Evolutionary conservation across 23 tunicate species (phyloP).

Genomic region (Aplidium turbinatum): DNA sequence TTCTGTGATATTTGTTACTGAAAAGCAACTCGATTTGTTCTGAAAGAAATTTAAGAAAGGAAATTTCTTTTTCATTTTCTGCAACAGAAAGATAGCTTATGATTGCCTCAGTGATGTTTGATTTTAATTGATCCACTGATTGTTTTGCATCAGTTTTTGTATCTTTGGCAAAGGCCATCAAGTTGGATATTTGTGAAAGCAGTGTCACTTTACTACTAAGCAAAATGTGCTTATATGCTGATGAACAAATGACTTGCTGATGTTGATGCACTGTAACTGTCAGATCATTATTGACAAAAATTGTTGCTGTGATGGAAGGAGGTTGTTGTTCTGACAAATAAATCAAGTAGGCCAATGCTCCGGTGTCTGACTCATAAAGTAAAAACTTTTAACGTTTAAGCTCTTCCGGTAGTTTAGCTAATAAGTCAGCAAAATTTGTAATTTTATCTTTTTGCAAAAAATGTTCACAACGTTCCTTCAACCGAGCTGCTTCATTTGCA

Average conservation of each 20-base stretch:
- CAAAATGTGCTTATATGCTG: conserved; percentile 6
- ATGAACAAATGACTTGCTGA: background rate
- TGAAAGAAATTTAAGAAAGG: conserved; percentile 8
- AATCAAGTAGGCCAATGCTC: conserved; percentile 9
- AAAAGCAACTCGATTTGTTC: conserved; percentile 18
- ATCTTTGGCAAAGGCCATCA: conserved; percentile 27
- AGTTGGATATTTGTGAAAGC: background rate
- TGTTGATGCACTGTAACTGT: conserved; percentile 6
- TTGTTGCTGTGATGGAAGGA: conserved; percentile 1
- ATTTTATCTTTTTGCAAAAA: conserved; percentile 20
- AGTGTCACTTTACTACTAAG: conserved; percentile 8
- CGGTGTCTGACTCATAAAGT: background rate
- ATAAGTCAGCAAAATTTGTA: background rate
- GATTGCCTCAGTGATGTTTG: background rate
- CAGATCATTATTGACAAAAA: conserved; percentile 15
- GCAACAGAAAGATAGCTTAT: background rate
- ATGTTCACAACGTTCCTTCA: background rate
- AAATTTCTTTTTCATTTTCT: conserved; percentile 5
- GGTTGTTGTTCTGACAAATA: conserved; percentile 18
- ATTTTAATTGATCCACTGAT: background rate
- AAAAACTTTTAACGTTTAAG: conserved; percentile 9
- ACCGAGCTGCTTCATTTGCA: conserved; percentile 15
- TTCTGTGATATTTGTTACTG: conserved; percentile 1
- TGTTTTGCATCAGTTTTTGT: background rate
- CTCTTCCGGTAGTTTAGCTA: conserved; percentile 21